Evolutionary conservation across 2,797 vertebrate species (phyloP).

Genomic region (Amphiprion clarkii): DNA sequence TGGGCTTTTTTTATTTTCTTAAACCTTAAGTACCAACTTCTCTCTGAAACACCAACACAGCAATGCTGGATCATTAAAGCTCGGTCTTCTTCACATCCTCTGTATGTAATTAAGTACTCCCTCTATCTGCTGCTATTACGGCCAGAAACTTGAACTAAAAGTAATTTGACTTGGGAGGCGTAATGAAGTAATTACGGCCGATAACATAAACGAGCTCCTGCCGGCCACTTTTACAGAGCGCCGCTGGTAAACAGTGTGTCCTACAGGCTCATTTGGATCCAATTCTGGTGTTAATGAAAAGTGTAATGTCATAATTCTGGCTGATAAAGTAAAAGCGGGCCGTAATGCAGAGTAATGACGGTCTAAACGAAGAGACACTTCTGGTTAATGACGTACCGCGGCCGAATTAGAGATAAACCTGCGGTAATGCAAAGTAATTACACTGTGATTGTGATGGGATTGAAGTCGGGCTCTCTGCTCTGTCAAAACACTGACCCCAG

Average conservation of each 20-base stretch:
- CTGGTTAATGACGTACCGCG: slow-evolving; percentile 62
- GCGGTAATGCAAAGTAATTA: slow-evolving; percentile 80
- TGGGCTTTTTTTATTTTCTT: too few relatives aligned
- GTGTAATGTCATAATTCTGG: slow-evolving; percentile 69
- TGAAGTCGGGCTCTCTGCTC: slow-evolving; percentile 51
- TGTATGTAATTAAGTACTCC: neutral
- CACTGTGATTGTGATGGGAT: slow-evolving; percentile 72
- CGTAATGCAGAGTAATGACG: slow-evolving; percentile 63
- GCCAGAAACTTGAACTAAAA: slow-evolving; percentile 31
- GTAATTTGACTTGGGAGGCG: slow-evolving; percentile 28
- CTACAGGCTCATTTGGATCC: slow-evolving; percentile 46
- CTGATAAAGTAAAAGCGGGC: slow-evolving; percentile 56
- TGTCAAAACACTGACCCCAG: slow-evolving; percentile 78
- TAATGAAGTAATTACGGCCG: slow-evolving; percentile 55
- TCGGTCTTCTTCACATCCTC: neutral
- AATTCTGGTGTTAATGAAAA: slow-evolving; percentile 70
- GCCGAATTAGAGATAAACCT: slow-evolving; percentile 76
- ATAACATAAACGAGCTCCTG: slow-evolving; percentile 50
- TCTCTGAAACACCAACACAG: neutral
- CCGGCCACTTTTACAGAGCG: slow-evolving; percentile 17
- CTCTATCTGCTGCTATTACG: slow-evolving; percentile 4
- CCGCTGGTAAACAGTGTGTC: slow-evolving; percentile 40
- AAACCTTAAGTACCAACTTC: too few relatives aligned
- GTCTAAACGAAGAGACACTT: slow-evolving; percentile 71
- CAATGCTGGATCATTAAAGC: neutral